Evolutionary conservation across 2,888 invertebrate species (phyloP).

Genomic region (Eupithecia pulchellata): DNA sequence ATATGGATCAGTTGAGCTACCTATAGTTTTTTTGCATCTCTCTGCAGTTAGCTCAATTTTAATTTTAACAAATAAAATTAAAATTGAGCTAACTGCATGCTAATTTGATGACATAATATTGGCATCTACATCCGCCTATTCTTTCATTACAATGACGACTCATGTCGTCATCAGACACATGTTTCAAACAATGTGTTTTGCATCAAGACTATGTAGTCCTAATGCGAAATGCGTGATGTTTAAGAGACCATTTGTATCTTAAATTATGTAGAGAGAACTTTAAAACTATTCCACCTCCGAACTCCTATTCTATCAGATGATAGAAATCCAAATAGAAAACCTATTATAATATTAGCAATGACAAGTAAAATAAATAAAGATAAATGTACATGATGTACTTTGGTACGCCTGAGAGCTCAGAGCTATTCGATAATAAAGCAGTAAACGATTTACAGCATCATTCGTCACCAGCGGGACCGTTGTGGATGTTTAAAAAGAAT

Average conservation of each 20-base stretch:
- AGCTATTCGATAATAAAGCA: slow-evolving; percentile 42
- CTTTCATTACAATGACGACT: background rate
- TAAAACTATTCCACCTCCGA: background rate
- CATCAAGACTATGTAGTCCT: background rate
- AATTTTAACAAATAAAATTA: no score
- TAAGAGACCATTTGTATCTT: no score
- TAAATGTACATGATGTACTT: slow-evolving; percentile 2
- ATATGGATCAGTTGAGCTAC: no score
- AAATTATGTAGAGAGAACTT: background rate
- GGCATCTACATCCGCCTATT: background rate
- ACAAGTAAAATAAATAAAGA: slow-evolving; percentile 5
- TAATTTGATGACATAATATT: background rate
- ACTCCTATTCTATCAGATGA: background rate
- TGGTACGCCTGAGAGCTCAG: background rate
- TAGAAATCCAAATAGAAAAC: background rate
- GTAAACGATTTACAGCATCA: slow-evolving; percentile 55
- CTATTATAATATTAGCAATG: background rate
- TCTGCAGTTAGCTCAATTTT: no score
- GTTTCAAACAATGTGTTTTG: background rate
- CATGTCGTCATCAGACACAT: background rate
- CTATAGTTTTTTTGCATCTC: no score
- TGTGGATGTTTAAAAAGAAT: slow-evolving; percentile 84
- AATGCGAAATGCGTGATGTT: no score
- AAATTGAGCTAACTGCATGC: no score
- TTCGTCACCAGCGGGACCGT: slow-evolving; percentile 69